A percentile compares a stretch with the other conserved stretches of the same genome.
phyloP scores from a whole-genome alignment of 1,140 invertebrate genomes.

The Mamestra configurata region DNA sequence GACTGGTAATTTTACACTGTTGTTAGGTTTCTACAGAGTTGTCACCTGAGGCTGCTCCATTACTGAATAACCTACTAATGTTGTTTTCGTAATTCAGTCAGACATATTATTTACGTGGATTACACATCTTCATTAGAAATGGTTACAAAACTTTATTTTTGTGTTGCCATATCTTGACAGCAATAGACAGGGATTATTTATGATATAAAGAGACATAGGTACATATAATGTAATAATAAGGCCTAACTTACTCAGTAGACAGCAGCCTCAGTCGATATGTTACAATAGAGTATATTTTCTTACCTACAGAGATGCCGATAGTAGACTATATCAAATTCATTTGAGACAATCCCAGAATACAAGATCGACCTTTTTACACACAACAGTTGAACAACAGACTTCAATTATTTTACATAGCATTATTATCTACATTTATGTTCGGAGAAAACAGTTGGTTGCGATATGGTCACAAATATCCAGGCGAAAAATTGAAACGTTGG shows the following conservation, averaged over 20 bases:
- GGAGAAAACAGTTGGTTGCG: conserved; percentile 84
- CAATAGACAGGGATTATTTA: not conserved
- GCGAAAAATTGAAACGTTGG: conserved; percentile 84
- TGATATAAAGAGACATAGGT: conserved; percentile 3
- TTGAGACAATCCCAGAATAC: conserved; percentile 88
- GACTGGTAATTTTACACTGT: conserved; percentile 86
- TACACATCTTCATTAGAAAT: not conserved
- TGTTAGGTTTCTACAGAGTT: conserved; percentile 87
- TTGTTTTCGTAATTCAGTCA: not conserved
- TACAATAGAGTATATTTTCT: conserved; percentile 87
- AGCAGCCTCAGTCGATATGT: conserved; percentile 72
- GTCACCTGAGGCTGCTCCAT: conserved; percentile 67
- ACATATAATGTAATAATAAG: conserved; percentile 14
- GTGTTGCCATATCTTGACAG: conserved; percentile 5
- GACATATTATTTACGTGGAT: conserved; percentile 23
- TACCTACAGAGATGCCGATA: conserved; percentile 79
- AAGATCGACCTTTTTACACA: conserved; percentile 88
- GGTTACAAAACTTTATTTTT: not conserved
- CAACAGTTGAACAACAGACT: conserved; percentile 77
- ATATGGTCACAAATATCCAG: conserved; percentile 85
- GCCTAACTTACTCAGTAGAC: not conserved
- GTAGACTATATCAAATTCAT: conserved; percentile 86
- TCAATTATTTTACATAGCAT: conserved; percentile 73
- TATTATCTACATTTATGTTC: conserved; percentile 60
- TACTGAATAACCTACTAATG: conserved; percentile 43